A percentile compares a stretch with the other conserved stretches of the same genome.
These are phyloP conservation scores for Salpingus planirostris DNA, from an alignment of 2,888 invertebrate genomes.

Conservation along the genomic window DNA sequence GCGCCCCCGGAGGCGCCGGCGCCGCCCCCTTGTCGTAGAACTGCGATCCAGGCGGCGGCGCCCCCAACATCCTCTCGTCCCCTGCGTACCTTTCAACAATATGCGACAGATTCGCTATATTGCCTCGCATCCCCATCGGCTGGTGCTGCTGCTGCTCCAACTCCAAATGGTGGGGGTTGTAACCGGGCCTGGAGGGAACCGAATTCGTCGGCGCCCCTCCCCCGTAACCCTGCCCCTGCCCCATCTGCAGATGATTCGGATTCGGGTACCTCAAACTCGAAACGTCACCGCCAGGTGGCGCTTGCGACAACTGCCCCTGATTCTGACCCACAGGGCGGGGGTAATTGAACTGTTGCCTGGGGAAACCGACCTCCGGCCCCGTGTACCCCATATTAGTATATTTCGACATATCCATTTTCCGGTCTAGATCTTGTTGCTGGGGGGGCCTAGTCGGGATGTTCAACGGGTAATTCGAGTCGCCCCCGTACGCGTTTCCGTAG, in stretches of 20 bases:
- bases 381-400: slow-evolving; percentile 39
- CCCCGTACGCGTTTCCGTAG: slow-evolving; percentile 20
- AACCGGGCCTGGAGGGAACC: slow-evolving; percentile 29
- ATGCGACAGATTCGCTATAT: slow-evolving; percentile 50
- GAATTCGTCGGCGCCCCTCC: too few relatives aligned
- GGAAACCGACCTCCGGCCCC: slow-evolving; percentile 31
- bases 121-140: slow-evolving; percentile 42
- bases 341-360: slow-evolving; percentile 22
- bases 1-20: slow-evolving; percentile 11
- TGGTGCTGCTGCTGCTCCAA: too few relatives aligned
- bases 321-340: slow-evolving; percentile 12
- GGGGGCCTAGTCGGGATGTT: slow-evolving; percentile 28
- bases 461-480: slow-evolving; percentile 26
- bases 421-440: slow-evolving; percentile 13
- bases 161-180: slow-evolving; percentile 23
- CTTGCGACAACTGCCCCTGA: slow-evolving; percentile 18
- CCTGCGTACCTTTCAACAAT: slow-evolving; percentile 49
- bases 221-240: too few relatives aligned
- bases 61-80: slow-evolving; percentile 47
- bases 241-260: too few relatives aligned
- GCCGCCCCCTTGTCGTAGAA: slow-evolving; percentile 31
- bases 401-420: slow-evolving; percentile 36
- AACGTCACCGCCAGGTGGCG: too few relatives aligned
- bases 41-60: slow-evolving; percentile 40
- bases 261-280: too few relatives aligned